Base-by-base conservation (phyloP, 1,140 invertebrate genomes). In the Ctenoplectra terminalis region DNA sequence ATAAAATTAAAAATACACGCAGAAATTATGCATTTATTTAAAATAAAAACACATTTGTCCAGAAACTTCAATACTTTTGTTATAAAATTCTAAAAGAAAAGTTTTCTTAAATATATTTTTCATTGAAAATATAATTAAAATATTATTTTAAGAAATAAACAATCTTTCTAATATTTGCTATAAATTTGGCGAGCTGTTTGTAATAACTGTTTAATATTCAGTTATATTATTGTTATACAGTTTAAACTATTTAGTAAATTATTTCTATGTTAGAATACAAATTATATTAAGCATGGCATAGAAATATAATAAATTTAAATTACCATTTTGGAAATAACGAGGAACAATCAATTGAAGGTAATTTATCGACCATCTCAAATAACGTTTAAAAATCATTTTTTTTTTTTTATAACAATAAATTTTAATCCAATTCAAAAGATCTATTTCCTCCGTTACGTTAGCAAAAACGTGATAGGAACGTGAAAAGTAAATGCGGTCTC, bases 381-480 rank as follows among this genome's bases (percentile, higher is more conserved):
- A 29, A 58, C 34, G 56, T 20, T 11, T 15, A 34, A 31, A 29
- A 58, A 70, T 60, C 71, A 96, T 95, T 46, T 95, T 94, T 1
- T 93, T 92, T 0, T 31, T 0, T 91, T n/a, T n/a, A n/a, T n/a
- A n/a, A n/a, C n/a, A 92, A 31, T 95, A 60, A 58, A 37, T 48
- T 13, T 50, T 11, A 29, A 23, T 61, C 3, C 9, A 29, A 20
- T 66, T 74, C 8, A 34, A 61, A 48, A 48, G 5, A n/a, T n/a
- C n/a, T n/a, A n/a, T n/a, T n/a, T n/a, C n/a, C n/a, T n/a, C n/a
- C n/a, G n/a, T n/a, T n/a, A n/a, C n/a, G n/a, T n/a, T n/a, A n/a
- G n/a, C n/a, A n/a, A n/a, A n/a, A n/a, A n/a, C n/a, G n/a, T n/a
- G n/a, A n/a, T n/a, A n/a, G n/a, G n/a, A n/a, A n/a, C n/a, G n/a